Base-by-base conservation (phyloP, 2,113 vertebrate species). In the Vicugna pacos region DNA sequence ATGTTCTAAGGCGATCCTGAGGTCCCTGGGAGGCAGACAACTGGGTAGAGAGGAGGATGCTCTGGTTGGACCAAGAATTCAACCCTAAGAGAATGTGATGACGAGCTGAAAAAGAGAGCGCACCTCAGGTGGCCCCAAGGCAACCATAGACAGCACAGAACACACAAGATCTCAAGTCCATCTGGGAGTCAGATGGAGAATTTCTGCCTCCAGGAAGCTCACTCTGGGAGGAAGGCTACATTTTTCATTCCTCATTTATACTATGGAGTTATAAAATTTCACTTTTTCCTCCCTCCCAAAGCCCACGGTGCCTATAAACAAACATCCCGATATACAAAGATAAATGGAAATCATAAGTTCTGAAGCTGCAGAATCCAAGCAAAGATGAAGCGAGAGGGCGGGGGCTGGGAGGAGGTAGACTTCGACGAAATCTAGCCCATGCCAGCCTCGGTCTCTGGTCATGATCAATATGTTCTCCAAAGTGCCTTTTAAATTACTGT, bases 401-500 rank as follows among this genome's bases (percentile, higher is more conserved):
- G 69, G 83, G 75, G 58, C 26, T 12, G 35, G 62, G 70, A 80
- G 83, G 69, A 93, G 87, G 89, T 42, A 2, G 92, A 77, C 73
- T 84, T 81, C 42, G 14, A 56, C 0, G 22, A 92, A 86, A 92
- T 50, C 97, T 35, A 90, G 87, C 67, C 94, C 93, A 24, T 20
- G 83, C 95, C 93, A 95, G 89, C 97, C 87, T 81, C 2, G 83
- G 79, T 92, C 95, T 89, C 92, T 69, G 97, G 94, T 93, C 96
- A 94, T 97, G 90, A 98, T 98, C 98, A 98, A 96, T 98, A 97
- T 91, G 96, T 97, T 97, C 93, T 85, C 95, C 96, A 97, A 98
- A 98, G 97, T 97, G 95, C 97, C 97, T 98, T 98, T 98, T 98
- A 98, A 98, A 97, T 98, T 97, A 98, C 97, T 97, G 97, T 98